phyloP scores from a whole-genome alignment of 1,140 invertebrate genomes.

The Lepidurus apus region DNA sequence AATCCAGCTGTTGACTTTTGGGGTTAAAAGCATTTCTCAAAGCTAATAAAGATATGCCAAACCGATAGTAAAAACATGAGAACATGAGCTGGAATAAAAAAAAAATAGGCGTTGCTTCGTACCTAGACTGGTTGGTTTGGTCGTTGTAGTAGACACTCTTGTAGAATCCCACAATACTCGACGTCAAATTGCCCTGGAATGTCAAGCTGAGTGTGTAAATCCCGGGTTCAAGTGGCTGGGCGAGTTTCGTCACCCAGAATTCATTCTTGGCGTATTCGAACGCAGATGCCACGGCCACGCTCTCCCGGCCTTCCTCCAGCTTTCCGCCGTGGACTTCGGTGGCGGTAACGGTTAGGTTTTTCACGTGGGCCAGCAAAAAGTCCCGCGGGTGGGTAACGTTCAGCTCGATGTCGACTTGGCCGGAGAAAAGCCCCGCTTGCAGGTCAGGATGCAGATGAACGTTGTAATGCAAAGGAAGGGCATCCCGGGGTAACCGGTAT shows the following conservation, averaged over 20 bases:
- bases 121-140: constrained; percentile 56
- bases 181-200: constrained; percentile 60
- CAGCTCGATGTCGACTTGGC: constrained; percentile 65
- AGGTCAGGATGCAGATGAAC: constrained; percentile 68
- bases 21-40: constrained; percentile 2
- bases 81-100: no score
- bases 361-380: constrained; percentile 63
- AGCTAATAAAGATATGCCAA: background rate
- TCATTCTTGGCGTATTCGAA: constrained; percentile 56
- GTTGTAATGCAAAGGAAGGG: constrained; percentile 57
- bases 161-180: constrained; percentile 70
- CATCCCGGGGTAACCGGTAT: constrained; percentile 45
- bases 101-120: constrained; percentile 36
- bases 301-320: constrained; percentile 39
- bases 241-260: constrained; percentile 58
- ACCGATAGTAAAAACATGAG: background rate
- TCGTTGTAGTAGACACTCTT: constrained; percentile 62
- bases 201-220: constrained; percentile 58
- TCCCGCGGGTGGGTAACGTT: constrained; percentile 52
- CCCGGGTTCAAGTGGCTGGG: constrained; percentile 50
- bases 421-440: constrained; percentile 59
- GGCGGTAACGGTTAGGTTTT: constrained; percentile 53
- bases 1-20: background rate
- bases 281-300: constrained; percentile 41
- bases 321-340: constrained; percentile 43